These are phyloP conservation scores for Morone chrysops DNA, from an alignment of 2,113 vertebrate genomes.

Conservation along the genomic window DNA sequence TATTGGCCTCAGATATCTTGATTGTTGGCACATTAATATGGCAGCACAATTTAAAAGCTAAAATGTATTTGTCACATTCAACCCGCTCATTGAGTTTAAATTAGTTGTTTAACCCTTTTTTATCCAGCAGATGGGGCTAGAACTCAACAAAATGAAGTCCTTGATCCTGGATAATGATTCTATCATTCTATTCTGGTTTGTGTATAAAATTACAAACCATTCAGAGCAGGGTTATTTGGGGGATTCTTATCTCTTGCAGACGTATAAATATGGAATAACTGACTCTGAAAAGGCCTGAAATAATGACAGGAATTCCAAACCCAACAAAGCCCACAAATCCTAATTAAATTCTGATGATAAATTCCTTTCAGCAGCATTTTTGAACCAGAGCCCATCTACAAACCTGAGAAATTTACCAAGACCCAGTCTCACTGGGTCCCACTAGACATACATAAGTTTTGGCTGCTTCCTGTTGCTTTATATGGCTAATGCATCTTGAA, in stretches of 20 bases:
- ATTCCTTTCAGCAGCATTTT: constrained; percentile 42
- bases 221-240: background rate
- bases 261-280: background rate
- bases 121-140: constrained; percentile 69
- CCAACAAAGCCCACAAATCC: constrained; percentile 39
- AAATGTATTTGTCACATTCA: background rate
- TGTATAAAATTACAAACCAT: background rate
- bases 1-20: background rate
- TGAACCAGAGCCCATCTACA: constrained; percentile 13
- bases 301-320: constrained; percentile 14
- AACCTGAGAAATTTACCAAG: background rate
- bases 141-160: constrained; percentile 21
- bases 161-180: background rate
- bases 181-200: background rate
- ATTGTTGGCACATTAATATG: background rate
- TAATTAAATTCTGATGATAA: constrained; percentile 40
- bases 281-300: background rate
- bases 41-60: background rate
- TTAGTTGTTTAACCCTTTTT: constrained; percentile 2
- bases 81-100: background rate
- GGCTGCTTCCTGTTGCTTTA: no score
- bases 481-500: background rate
- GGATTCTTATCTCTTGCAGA: background rate
- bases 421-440: background rate
- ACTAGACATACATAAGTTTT: background rate